Conservation (phyloP, 1,140 invertebrate species). For the Amyelois transitella region DNA sequence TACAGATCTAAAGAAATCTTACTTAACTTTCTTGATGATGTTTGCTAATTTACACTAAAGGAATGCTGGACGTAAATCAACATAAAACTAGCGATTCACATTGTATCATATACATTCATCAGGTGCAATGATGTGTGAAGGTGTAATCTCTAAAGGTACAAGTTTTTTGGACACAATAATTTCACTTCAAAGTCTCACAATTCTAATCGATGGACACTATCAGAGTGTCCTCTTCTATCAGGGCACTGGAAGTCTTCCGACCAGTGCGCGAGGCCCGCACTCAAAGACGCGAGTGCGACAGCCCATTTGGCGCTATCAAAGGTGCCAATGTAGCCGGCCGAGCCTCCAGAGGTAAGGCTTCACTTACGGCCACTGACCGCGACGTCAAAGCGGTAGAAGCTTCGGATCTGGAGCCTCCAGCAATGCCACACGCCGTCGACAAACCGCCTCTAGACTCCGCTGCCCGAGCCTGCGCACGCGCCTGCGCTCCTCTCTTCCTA, state of each 20-base stretch:
- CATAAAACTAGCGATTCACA: too few relatives aligned
- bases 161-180: neutral
- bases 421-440: slow-evolving; percentile 24
- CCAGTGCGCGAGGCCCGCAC: slow-evolving; percentile 48
- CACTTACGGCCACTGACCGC: slow-evolving; percentile 44
- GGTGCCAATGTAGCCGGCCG: slow-evolving; percentile 44
- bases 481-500: slow-evolving; percentile 61
- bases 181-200: slow-evolving; percentile 23
- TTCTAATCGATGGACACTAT: slow-evolving; percentile 60
- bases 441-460: slow-evolving; percentile 29
- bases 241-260: slow-evolving; percentile 38
- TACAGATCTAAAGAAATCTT: neutral
- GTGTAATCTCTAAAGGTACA: neutral
- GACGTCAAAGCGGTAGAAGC: slow-evolving; percentile 66
- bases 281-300: slow-evolving; percentile 65
- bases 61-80: too few relatives aligned
- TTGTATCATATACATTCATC: too few relatives aligned
- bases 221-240: slow-evolving; percentile 55
- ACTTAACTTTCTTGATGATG: neutral
- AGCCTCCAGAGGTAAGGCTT: slow-evolving; percentile 47
- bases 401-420: slow-evolving; percentile 54
- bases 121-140: too few relatives aligned
- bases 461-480: slow-evolving; percentile 34
- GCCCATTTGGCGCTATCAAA: slow-evolving; percentile 57
- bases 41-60: too few relatives aligned